Evolutionary conservation across 2,113 vertebrate species (phyloP).

Genomic region (Cyrtonyx montezumae): DNA sequence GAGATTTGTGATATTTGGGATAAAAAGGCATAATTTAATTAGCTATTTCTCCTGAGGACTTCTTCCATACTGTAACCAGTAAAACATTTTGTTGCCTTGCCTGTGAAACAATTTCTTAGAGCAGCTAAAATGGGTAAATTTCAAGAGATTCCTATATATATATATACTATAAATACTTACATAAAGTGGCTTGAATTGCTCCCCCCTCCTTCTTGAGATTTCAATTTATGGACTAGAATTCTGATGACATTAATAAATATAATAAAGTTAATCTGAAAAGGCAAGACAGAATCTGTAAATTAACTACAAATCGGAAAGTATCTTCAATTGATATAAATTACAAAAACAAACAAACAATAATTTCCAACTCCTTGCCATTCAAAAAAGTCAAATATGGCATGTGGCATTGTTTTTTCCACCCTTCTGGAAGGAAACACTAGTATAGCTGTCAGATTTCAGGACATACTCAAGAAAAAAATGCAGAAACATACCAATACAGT

Average conservation of each 20-base stretch:
- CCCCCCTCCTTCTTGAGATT: conserved; percentile 58
- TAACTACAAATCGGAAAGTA: neutral
- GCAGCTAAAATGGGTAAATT: neutral
- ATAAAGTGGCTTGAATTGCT: conserved; percentile 66
- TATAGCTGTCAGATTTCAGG: neutral
- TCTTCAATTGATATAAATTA: neutral
- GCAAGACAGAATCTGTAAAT: neutral
- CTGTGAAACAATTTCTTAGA: neutral
- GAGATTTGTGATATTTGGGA: neutral
- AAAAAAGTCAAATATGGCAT: neutral
- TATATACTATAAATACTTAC: too few relatives aligned
- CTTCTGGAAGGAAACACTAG: neutral
- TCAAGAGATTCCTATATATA: neutral
- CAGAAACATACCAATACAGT: conserved; percentile 74
- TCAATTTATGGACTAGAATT: conserved; percentile 78
- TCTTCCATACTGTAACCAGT: neutral
- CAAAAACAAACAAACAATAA: neutral
- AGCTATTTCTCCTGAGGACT: neutral
- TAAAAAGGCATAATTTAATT: neutral
- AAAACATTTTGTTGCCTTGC: neutral
- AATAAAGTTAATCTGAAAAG: conserved; percentile 75
- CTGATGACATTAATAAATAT: conserved; percentile 83
- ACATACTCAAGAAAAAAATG: neutral
- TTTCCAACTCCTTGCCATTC: neutral
- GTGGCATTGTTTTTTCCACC: neutral